phyloP scores from a whole-genome alignment of 2,797 vertebrate genomes.

The Triplophysa bombifrons region DNA sequence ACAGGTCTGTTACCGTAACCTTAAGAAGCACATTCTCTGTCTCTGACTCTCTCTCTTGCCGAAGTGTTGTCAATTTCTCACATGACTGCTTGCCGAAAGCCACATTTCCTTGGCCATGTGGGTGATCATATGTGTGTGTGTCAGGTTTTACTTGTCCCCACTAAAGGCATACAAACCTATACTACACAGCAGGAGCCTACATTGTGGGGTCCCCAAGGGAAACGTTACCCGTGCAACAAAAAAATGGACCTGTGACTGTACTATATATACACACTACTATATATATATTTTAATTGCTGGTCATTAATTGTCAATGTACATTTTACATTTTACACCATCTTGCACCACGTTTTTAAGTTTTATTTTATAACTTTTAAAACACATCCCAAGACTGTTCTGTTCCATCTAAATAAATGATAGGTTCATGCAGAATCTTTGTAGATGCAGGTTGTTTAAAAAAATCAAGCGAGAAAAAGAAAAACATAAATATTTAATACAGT shows the following conservation, averaged over 20 bases:
- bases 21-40: not conserved
- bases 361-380: not conserved
- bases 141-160: conserved; percentile 17
- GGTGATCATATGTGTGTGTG: not conserved
- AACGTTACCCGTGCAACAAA: not conserved
- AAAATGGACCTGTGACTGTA: not conserved
- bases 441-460: not conserved
- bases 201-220: not conserved
- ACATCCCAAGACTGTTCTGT: not conserved
- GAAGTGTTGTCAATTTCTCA: conserved; percentile 74
- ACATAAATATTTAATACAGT: not conserved
- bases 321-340: not conserved
- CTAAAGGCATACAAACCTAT: not conserved
- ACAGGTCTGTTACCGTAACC: conserved; percentile 24
- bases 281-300: not conserved
- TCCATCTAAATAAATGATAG: not conserved
- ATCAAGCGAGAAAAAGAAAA: not conserved
- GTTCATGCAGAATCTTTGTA: not conserved
- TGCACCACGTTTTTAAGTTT: not conserved
- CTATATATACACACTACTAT: not conserved
- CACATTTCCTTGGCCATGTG: conserved; percentile 65
- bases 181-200: not conserved
- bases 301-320: not conserved
- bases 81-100: conserved; percentile 68
- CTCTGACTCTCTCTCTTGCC: conserved; percentile 31